phyloP scores from a whole-genome alignment of 1,140 invertebrate genomes.

The Campoletis sonorensis region DNA sequence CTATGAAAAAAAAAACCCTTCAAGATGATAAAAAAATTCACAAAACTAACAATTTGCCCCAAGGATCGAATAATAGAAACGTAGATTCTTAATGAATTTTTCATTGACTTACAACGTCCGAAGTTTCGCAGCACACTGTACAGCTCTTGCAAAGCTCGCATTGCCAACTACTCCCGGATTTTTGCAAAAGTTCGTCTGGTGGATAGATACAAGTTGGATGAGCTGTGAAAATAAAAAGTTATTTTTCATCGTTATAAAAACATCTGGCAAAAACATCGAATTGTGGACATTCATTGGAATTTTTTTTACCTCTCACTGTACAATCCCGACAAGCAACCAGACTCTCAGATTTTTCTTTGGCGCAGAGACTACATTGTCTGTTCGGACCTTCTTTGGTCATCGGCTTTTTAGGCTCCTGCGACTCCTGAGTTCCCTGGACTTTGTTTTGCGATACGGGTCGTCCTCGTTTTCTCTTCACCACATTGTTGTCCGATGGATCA shows the following conservation, averaged over 20 bases:
- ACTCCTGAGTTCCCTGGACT: conserved; percentile 64
- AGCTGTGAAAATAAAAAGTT: conserved; percentile 72
- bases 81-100: too few relatives aligned
- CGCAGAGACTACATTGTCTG: conserved; percentile 74
- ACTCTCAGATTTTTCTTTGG: conserved; percentile 78
- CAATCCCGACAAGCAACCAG: conserved; percentile 88
- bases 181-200: conserved; percentile 80
- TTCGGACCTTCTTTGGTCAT: conserved; percentile 73
- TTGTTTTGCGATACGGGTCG: conserved; percentile 79
- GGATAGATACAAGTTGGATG: conserved; percentile 82
- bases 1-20: neutral
- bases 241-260: conserved; percentile 39
- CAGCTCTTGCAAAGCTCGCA: conserved; percentile 85
- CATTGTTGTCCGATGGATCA: conserved; percentile 86
- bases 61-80: too few relatives aligned
- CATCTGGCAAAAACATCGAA: neutral
- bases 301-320: conserved; percentile 83
- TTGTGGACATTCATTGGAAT: conserved; percentile 19
- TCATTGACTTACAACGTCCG: conserved; percentile 80
- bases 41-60: neutral
- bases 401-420: conserved; percentile 66
- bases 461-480: conserved; percentile 81
- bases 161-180: conserved; percentile 83
- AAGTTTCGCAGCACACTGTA: conserved; percentile 83
- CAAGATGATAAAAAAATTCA: neutral